phyloP scores from a whole-genome alignment of 2,888 invertebrate species.

The Eupsilia transversa region DNA sequence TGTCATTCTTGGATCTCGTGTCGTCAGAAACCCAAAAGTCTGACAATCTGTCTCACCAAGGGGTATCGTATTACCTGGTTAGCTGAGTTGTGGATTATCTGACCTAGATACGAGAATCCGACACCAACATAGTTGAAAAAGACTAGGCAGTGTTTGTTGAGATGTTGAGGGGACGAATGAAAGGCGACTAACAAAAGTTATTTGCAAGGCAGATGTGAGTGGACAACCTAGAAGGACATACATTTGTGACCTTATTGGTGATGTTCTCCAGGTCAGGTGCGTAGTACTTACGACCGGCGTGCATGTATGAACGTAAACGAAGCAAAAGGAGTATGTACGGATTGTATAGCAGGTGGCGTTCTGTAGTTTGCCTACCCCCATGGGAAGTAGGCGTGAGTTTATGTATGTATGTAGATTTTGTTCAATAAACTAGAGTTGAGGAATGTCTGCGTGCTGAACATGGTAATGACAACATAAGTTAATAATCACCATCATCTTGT shows the following conservation, averaged over 20 bases:
- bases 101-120: no score
- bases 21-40: no score
- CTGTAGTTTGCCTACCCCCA: background rate
- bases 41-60: no score
- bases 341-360: background rate
- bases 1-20: no score
- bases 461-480: conserved; percentile 1
- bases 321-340: background rate
- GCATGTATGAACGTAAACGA: no score
- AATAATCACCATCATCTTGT: background rate
- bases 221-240: background rate
- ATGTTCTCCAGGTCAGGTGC: no score
- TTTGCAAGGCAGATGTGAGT: background rate
- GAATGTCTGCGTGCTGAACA: background rate
- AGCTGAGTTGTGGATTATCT: no score
- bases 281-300: no score
- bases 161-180: background rate
- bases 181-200: background rate
- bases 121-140: no score
- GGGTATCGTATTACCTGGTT: no score
- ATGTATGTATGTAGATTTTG: background rate
- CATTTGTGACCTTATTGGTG: background rate
- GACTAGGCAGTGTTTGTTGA: conserved; percentile 27
- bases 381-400: background rate
- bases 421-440: conserved; percentile 8